Percentiles rank a stretch among this genome's conserved stretches.
phyloP scores from a whole-genome alignment of 2,113 vertebrate genomes.

The Zapus hudsonius region DNA sequence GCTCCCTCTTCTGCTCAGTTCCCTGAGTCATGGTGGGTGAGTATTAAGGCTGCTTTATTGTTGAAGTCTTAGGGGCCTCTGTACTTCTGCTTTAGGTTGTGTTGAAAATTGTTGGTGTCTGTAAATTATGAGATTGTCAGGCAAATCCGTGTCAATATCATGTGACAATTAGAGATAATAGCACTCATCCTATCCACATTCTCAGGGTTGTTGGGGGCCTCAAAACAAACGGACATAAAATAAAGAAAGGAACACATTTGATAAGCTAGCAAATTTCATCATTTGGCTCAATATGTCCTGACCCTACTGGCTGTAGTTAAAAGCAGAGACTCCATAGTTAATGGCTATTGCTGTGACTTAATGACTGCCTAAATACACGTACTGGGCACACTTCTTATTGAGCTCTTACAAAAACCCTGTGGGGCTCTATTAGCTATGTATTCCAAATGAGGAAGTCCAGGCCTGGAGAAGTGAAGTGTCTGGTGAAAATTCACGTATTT shows the following conservation, averaged over 20 bases:
- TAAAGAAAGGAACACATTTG: not conserved
- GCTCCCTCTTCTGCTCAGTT: too few species aligned
- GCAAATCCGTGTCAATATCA: not conserved
- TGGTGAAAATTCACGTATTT: constrained; percentile 12
- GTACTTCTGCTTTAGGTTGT: too few species aligned
- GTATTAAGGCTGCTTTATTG: too few species aligned
- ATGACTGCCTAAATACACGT: not conserved
- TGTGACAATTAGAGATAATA: not conserved
- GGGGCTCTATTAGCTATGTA: not conserved
- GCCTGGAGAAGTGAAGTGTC: not conserved
- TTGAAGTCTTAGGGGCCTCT: too few species aligned
- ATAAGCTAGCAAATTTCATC: not conserved
- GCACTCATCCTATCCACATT: not conserved
- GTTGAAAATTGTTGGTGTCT: too few species aligned
- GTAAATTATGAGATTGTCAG: not conserved
- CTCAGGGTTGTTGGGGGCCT: not conserved
- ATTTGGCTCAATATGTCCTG: not conserved
- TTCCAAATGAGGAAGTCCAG: not conserved
- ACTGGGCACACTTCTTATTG: not conserved
- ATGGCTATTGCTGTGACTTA: not conserved
- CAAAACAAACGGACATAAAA: not conserved
- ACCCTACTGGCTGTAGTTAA: constrained; percentile 34
- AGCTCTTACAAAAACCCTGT: not conserved
- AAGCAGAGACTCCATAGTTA: not conserved
- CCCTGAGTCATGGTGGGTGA: too few species aligned